Conservation (phyloP, 2,888 invertebrate species). For the Dexiosoma caninum region DNA sequence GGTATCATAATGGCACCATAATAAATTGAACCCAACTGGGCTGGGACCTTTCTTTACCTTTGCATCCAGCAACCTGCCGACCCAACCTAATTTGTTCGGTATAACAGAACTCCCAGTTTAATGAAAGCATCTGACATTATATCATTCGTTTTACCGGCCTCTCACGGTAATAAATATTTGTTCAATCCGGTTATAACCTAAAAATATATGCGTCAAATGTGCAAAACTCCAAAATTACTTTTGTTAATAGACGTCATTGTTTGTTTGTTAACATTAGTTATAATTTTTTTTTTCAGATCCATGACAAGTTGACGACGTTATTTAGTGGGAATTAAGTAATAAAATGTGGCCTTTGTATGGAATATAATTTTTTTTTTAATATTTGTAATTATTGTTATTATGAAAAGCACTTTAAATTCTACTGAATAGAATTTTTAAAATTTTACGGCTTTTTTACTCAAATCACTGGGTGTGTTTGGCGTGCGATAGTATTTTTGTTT, state of each 20-base stretch:
- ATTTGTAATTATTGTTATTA: constrained; percentile 8
- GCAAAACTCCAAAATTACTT: not conserved
- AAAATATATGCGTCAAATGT: not conserved
- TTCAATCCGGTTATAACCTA: not conserved
- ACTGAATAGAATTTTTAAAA: constrained; percentile 10
- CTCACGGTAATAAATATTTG: too few relatives aligned
- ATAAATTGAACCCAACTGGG: too few relatives aligned
- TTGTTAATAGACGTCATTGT: not conserved
- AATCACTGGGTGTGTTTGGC: constrained; percentile 24
- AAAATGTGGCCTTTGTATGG: constrained; percentile 1
- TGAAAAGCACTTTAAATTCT: constrained; percentile 2
- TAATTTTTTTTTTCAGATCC: not conserved
- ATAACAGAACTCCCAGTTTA: too few relatives aligned
- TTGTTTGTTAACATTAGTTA: not conserved
- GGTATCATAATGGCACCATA: too few relatives aligned
- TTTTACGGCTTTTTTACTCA: not conserved
- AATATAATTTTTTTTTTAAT: not conserved
- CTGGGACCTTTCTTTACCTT: too few relatives aligned
- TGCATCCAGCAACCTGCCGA: too few relatives aligned
- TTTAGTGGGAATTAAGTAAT: constrained; percentile 16
- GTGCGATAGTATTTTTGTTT: not conserved
- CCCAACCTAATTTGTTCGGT: too few relatives aligned
- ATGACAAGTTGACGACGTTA: constrained; percentile 11
- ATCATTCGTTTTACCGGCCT: too few relatives aligned
- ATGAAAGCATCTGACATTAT: too few relatives aligned